Evolutionary conservation across 2,113 vertebrate genomes (phyloP).

Genomic region (Xyliphius kryptos): DNA sequence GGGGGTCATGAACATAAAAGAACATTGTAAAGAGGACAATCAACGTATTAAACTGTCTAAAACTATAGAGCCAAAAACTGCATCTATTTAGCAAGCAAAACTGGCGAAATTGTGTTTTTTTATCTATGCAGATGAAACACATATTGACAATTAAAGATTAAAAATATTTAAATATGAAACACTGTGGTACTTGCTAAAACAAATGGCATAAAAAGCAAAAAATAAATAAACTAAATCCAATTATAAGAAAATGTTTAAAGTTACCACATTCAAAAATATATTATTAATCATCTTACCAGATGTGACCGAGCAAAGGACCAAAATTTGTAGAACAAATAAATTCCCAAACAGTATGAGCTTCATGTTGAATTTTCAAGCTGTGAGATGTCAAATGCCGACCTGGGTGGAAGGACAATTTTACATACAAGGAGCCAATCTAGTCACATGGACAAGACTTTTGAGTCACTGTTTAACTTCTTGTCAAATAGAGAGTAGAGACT

Average conservation of each 20-base stretch:
- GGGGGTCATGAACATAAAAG: too few relatives aligned
- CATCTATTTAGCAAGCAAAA: too few relatives aligned
- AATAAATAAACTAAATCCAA: too few relatives aligned
- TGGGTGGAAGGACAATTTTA: background rate
- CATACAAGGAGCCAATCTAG: conserved; percentile 1
- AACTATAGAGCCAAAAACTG: too few relatives aligned
- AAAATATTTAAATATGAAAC: too few relatives aligned
- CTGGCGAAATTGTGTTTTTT: too few relatives aligned
- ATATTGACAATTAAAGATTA: too few relatives aligned
- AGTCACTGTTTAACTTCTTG: conserved; percentile 59
- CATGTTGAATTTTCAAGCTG: conserved; percentile 14
- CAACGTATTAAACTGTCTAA: too few relatives aligned
- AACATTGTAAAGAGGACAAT: too few relatives aligned
- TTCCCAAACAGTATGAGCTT: background rate
- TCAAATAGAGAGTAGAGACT: conserved; percentile 39
- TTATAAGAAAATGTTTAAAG: background rate
- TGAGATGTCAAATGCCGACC: background rate
- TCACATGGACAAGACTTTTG: background rate
- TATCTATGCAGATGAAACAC: too few relatives aligned
- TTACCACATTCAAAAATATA: background rate
- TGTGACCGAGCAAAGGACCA: background rate
- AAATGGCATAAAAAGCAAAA: too few relatives aligned
- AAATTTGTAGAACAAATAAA: conserved; percentile 9
- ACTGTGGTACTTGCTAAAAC: too few relatives aligned
- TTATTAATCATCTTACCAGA: conserved; percentile 16